Conservation (phyloP, 2,113 vertebrate species). For the Bufo gargarizans region DNA sequence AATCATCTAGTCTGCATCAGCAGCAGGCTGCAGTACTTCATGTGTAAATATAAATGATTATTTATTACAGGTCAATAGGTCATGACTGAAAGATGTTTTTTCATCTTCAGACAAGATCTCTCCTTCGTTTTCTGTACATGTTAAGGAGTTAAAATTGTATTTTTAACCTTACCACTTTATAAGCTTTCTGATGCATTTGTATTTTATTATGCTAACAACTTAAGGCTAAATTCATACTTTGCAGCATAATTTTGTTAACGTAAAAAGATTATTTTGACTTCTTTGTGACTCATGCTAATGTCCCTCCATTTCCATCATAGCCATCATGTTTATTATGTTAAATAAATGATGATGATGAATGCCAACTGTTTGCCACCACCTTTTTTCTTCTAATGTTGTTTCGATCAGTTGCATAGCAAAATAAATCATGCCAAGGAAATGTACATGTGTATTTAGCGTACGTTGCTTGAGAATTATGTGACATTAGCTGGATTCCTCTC, state of each 20-base stretch:
- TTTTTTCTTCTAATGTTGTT: no score
- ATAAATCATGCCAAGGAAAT: background rate
- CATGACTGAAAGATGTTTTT: background rate
- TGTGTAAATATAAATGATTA: conserved; percentile 40
- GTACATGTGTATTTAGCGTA: no score
- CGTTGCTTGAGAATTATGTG: no score
- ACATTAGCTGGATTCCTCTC: no score
- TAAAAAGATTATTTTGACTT: background rate
- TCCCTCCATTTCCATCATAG: no score
- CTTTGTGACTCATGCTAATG: no score
- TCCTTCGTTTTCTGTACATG: background rate
- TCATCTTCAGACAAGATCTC: background rate
- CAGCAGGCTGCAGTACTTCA: conserved; percentile 23
- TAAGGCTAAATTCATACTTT: background rate
- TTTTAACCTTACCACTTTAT: background rate
- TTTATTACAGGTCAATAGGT: conserved; percentile 21
- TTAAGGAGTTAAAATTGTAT: background rate
- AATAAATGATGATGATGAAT: no score
- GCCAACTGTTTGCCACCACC: no score
- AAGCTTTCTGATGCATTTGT: background rate
- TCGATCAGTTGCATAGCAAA: background rate
- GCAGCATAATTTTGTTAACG: background rate
- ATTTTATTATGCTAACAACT: background rate
- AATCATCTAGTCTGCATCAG: conserved; percentile 30
- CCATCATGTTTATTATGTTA: no score